Percentiles rank a stretch among this genome's conserved stretches.
phyloP scores from a whole-genome alignment of 2,797 vertebrate species.

The Oreochromis grahami region DNA sequence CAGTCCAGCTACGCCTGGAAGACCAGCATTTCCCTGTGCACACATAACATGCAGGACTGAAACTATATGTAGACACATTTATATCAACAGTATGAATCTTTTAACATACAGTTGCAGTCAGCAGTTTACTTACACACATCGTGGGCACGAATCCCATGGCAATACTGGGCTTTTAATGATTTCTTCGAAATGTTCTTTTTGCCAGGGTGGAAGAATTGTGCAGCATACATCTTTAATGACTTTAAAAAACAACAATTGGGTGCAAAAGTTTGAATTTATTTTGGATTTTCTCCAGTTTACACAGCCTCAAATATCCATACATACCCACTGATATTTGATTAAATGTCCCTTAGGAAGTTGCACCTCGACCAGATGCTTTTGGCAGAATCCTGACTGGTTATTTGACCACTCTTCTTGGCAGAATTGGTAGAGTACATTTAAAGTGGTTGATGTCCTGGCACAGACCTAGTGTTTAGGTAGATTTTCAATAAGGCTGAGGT shows the following conservation, averaged over 20 bases:
- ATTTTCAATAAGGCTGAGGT: background rate
- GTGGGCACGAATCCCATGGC: background rate
- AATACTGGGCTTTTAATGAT: background rate
- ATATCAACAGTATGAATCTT: background rate
- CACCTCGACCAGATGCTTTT: background rate
- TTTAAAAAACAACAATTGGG: background rate
- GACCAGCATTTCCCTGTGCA: conserved; percentile 81
- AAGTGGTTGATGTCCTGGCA: background rate
- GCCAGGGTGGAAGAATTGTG: background rate
- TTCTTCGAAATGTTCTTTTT: background rate
- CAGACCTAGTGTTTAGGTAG: background rate
- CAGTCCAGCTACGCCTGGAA: conserved; percentile 74
- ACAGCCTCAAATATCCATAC: background rate
- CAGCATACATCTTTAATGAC: background rate
- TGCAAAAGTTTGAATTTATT: background rate
- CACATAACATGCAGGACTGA: background rate
- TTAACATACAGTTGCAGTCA: background rate
- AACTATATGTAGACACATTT: background rate
- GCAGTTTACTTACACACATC: background rate
- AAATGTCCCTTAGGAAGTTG: background rate
- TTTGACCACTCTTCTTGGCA: background rate
- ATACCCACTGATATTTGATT: background rate
- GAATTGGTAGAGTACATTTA: background rate
- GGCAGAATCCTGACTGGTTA: background rate
- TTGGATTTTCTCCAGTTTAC: background rate